phyloP scores from a whole-genome alignment of 1,140 invertebrate species.

The Cephus cinctus region DNA sequence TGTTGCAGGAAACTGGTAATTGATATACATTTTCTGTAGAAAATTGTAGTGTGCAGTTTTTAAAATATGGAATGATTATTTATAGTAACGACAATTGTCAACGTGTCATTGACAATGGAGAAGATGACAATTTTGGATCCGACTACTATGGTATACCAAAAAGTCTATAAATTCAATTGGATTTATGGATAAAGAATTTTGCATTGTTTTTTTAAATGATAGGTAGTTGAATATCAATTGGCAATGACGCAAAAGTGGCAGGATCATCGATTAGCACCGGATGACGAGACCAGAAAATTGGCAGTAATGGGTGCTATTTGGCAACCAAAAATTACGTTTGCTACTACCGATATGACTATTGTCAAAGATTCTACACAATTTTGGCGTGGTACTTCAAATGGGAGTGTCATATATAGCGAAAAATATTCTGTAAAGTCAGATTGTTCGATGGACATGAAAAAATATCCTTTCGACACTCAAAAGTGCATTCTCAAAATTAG shows the following conservation, averaged over 20 bases:
- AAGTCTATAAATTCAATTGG: background rate
- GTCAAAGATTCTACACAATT: background rate
- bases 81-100: background rate
- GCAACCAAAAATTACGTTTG: slow-evolving; percentile 1
- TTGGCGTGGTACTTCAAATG: background rate
- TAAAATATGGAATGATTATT: background rate
- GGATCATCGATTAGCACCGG: background rate
- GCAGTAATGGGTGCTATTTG: background rate
- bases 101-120: background rate
- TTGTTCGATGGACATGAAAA: background rate
- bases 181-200: background rate
- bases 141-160: background rate
- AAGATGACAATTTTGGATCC: background rate
- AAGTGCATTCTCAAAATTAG: background rate
- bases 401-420: slow-evolving; percentile 1
- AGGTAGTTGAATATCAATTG: background rate
- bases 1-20: background rate
- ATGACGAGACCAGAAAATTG: background rate
- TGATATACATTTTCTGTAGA: background rate
- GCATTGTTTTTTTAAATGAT: background rate
- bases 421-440: background rate
- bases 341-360: background rate
- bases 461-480: background rate
- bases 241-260: background rate
- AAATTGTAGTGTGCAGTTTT: background rate